Percentiles rank a stretch among this genome's conserved stretches.
These are phyloP conservation scores for Acrossocheilus wenchowensis DNA, from an alignment of 2,797 vertebrate genomes.

Conservation along the genomic window DNA sequence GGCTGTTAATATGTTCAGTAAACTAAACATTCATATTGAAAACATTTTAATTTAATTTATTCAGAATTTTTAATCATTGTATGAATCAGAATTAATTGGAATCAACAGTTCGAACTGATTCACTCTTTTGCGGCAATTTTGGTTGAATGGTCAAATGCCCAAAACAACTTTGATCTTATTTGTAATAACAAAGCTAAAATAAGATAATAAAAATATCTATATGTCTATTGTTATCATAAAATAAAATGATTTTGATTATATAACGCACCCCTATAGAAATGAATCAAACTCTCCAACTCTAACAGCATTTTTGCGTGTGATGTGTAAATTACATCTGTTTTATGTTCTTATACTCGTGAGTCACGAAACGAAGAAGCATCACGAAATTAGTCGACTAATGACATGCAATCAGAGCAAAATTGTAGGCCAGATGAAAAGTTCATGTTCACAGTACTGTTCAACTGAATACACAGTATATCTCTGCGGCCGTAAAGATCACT, in stretches of 20 bases:
- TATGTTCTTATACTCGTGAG: neutral
- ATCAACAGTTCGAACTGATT: neutral
- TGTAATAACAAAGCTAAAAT: neutral
- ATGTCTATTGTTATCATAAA: neutral
- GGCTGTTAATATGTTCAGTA: no score
- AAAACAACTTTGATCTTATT: neutral
- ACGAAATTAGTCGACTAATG: neutral
- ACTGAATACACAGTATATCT: neutral
- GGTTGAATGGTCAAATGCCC: no score
- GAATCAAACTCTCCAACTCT: neutral
- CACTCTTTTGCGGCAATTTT: neutral
- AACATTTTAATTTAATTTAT: neutral
- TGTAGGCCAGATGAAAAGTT: neutral
- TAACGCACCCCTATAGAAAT: neutral
- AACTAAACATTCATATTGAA: no score
- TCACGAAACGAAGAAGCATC: neutral
- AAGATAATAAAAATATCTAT: neutral
- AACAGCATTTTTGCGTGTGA: neutral
- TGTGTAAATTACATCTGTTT: neutral
- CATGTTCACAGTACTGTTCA: neutral
- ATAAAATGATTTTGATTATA: no score
- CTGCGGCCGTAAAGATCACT: neutral
- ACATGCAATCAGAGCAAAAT: neutral
- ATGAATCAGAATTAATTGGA: neutral
- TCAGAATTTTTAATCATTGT: neutral